Evolutionary conservation across 2,888 invertebrate genomes (phyloP), one percentile per base, ranked within the genome.

Genomic region (Scaptomyza tumidula): DNA sequence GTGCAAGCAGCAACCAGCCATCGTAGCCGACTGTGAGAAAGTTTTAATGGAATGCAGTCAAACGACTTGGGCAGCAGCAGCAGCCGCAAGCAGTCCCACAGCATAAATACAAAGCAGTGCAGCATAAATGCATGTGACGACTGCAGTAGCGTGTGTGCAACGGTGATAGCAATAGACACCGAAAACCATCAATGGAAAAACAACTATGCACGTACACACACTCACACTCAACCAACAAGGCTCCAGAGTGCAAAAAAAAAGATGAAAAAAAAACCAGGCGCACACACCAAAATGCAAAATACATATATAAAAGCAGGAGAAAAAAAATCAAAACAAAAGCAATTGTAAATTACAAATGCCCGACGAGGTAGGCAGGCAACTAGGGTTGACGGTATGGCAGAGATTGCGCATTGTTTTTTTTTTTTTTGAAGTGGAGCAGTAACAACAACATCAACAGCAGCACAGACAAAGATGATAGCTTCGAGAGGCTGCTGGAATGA

Each of bases 11-110:
- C 24, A 5, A 24, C 2, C 24, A 48, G 35, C 50, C 39, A 35
- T 60, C 54, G 61, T 29, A 29, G 57, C 56, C 65, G 81, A 91
- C 90, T 91, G 91, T 91, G 91, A 91, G 91, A 91, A 91, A 91
- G 91, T 91, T 91, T 91, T 90, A 89, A 90, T 91, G 91, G 91
- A 91, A 91, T 91, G 91, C 91, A 88, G 91, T 91, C 90, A 88
- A 89, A 90, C 91, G 74, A 84, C 89, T 86, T 54, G 57, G n/a
- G 50, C 19, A 35, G 35, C 50, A 35, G 35, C 50, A 71, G 71
- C 75, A 77, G 75, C 75, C 82, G 63, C 73, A 69, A 77, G 78
- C 78, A 69, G 60, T 65, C 57, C 50, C 70, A 66, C 64, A 60
- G 67, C 80, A 75, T 71, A 68, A 71, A 66, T 58, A 67, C 78